phyloP scores from a whole-genome alignment of 2,113 vertebrate species.

The Oryzias celebensis region DNA sequence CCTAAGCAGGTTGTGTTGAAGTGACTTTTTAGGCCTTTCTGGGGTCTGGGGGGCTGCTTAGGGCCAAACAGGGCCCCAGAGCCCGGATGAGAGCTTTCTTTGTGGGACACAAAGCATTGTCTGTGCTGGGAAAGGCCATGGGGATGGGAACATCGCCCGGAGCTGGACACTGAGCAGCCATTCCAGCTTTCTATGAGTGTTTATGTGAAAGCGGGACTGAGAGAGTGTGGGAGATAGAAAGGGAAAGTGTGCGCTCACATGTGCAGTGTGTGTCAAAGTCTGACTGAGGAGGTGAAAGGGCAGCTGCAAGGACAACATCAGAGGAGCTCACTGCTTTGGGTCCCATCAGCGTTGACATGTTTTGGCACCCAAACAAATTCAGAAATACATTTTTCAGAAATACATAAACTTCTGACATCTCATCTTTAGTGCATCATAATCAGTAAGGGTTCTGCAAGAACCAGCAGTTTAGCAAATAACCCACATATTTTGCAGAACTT shows the following conservation, averaged over 20 bases:
- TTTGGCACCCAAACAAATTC: not conserved
- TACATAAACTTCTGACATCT: too few species aligned
- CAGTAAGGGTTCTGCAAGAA: too few species aligned
- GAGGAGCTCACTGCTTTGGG: not conserved
- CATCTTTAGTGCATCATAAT: too few species aligned
- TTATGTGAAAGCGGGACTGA: conserved; percentile 29
- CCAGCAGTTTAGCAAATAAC: too few species aligned
- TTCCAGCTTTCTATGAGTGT: conserved; percentile 40
- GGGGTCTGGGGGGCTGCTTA: conserved; percentile 34
- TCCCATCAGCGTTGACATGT: conserved; percentile 11
- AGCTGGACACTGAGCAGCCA: conserved; percentile 59
- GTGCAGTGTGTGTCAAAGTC: conserved; percentile 29
- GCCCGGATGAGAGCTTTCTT: conserved; percentile 78
- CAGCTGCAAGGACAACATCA: conserved; percentile 37
- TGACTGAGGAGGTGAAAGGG: conserved; percentile 39
- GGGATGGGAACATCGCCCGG: conserved; percentile 76
- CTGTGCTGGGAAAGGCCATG: conserved; percentile 75
- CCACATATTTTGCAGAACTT: too few species aligned
- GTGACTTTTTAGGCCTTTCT: conserved; percentile 57
- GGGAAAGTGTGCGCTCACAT: conserved; percentile 51
- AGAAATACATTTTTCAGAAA: too few species aligned
- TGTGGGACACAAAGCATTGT: conserved; percentile 79
- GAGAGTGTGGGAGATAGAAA: conserved; percentile 55
- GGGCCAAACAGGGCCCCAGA: conserved; percentile 70
- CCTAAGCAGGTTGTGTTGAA: conserved; percentile 67